Evolutionary conservation across 2,113 vertebrate species (phyloP), one percentile per base, ranked within the genome.

Genomic region (Athene noctua): DNA sequence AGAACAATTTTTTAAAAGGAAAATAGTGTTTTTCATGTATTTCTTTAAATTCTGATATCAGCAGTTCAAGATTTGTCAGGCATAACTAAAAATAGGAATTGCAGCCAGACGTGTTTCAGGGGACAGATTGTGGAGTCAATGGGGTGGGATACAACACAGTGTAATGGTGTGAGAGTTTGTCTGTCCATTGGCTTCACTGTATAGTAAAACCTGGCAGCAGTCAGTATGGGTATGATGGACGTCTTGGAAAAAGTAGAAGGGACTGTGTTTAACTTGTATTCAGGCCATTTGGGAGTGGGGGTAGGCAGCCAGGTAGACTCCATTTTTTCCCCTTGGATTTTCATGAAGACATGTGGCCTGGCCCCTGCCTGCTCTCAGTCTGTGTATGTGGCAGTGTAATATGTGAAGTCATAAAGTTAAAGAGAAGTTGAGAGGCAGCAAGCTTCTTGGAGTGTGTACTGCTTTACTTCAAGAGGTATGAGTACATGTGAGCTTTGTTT

Each of bases 11-110:
- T 97, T 97, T 96, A 72, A 94, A 85, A 97, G 96, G 97, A 98
- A 98, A 98, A 98, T 94, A 97, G 90, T 97, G 96, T 92, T 98
- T 98, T 98, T 97, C 94, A 80, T 97, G 96, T 97, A 95, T 92
- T 95, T 97, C 84, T 96, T 91, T 84, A 93, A 96, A 97, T 94
- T 97, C 94, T 91, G 94, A 44, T 96, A 96, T 92, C 88, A 93
- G 92, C 94, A 96, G 90, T 96, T 98, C 92, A 95, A 65, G 82
- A 89, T 86, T 97, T 95, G 95, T 97, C 78, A 90, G 94, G 80
- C 29, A 2, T 92, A 91, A 95, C 95, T 96, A 90, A 96, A 95
- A 96, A 73, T 84, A 91, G 94, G 63, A 51, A 80, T 61, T 74
- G 80, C 38, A 93, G 80, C 91, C 80, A 66, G 75, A 29, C 26